Base-by-base conservation (phyloP, 2,888 invertebrate species). In the Tetanocera ferruginea region DNA sequence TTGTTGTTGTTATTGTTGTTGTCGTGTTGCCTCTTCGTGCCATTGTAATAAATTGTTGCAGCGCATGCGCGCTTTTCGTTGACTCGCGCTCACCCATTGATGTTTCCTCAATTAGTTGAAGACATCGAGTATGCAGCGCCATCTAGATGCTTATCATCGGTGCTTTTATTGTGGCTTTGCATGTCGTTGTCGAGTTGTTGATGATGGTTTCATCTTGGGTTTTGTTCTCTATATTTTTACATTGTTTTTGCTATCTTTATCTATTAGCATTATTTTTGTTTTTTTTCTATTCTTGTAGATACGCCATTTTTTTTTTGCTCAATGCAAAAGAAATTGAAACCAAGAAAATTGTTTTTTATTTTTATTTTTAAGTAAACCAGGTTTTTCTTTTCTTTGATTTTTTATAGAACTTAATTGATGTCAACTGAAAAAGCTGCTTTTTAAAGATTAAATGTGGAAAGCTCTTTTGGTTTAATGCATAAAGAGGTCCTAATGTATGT, bases 91-190 rank as follows among this genome's bases (percentile, higher is more conserved):
- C 49, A 43, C 69, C 23, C 60, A 60, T 69, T 25, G 69, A 43
- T 25, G 69, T 69, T 69, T 37, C 37, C 69, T 37, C 49, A 69
- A 49, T 31, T 37, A 11, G 43, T 43, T 66, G 19, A 60, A 60
- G 28, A 25, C 60, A 60, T 28, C 28, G 28, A 23, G 43, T 28
- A 11, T 43, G 51, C 69, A 69, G 69, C 69, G 49, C 69, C 51
- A 60, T 69, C 69, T 19, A 23, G 69, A 69, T 69, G 69, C n/a
- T 66, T 66, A 66, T 66, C 66, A 66, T 37, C n/a, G 31, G 34
- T 31, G 43, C 14, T 25, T 51, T 69, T 69, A 69, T 69, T 69
- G 69, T 25, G 51, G 69, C 25, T 69, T 69, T 69, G 69, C 69
- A 69, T 69, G 69, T 69, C 69, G 49, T 25, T 69, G 37, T 31